Base-by-base conservation (phyloP, 1,140 invertebrate genomes). In the Drosophila micromelanica region DNA sequence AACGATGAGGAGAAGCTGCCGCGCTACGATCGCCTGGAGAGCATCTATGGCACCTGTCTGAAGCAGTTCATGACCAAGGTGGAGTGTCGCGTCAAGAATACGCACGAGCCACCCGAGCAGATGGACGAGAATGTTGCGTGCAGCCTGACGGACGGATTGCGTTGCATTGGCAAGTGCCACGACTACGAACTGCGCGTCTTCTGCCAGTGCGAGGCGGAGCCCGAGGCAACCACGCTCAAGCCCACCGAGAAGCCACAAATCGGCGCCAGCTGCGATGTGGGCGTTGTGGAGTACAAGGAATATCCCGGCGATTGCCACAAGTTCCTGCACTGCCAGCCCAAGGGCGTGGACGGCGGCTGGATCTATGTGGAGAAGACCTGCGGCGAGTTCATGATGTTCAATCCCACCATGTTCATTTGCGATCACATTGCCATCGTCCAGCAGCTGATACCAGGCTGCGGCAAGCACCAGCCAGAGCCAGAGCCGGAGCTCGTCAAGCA, bases 101-200 rank as follows among this genome's bases (percentile, higher is more conserved):
- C 93, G 1, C 94, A 96, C 57, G 92, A 94, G 45, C 92, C 93
- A 3, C 92, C 94, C 1, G 96, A 96, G 81, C 94, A 95, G 67
- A 95, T 95, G 12, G 95, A 95, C 1, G 92, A 97, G 62, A 94
- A 96, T 79, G 95, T 96, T 0, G 94, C 95, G 49, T 98, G 97
- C 85, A 95, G 94, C 78, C 80, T 97, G 17, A 93, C 95, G 73
- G 93, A 93, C 42, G 96, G 96, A 1, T 92, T 97, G 0, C 90
- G 95, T 6, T 98, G 97, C 84, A 79, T 91, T 13, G 73, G 78
- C 35, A 92, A 92, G 12, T 95, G 95, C 82, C 91, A 93, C 30
- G 95, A 97, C 86, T 97, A 96, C 91, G 96, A 97, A 90, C 94
- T 97, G 12, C 93, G 95, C 27, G 94, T 96, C 32, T 92, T 94